Evolutionary conservation across 2,888 invertebrate species (phyloP).

Genomic region (Protonemura montana): DNA sequence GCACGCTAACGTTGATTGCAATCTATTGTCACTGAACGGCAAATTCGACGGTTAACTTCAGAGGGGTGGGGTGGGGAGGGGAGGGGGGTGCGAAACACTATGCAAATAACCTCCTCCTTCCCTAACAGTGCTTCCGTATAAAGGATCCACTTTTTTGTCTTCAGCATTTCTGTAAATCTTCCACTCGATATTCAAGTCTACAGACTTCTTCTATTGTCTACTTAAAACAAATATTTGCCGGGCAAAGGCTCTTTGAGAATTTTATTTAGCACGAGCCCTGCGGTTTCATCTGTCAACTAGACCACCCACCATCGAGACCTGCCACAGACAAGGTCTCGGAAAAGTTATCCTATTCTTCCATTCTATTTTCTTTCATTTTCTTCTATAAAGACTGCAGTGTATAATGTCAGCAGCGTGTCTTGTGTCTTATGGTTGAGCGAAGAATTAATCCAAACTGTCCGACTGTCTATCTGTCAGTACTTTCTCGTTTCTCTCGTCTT

Average conservation of each 20-base stretch:
- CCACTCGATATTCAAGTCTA: background rate
- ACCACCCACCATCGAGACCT: background rate
- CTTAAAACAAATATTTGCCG: slow-evolving; percentile 12
- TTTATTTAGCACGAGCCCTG: background rate
- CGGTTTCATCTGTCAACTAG: background rate
- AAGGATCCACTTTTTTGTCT: background rate
- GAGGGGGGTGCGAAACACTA: background rate
- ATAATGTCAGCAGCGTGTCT: slow-evolving; percentile 3
- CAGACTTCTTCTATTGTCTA: background rate
- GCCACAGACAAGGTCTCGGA: slow-evolving; percentile 20
- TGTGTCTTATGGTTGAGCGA: background rate
- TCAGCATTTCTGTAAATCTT: background rate
- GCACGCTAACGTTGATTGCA: background rate
- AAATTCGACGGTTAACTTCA: background rate
- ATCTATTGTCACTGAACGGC: background rate
- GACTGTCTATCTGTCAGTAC: slow-evolving; percentile 12
- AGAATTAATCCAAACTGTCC: slow-evolving; percentile 16
- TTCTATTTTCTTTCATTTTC: slow-evolving; percentile 15
- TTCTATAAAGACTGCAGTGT: slow-evolving; percentile 8
- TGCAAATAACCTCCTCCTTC: background rate
- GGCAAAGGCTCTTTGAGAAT: background rate
- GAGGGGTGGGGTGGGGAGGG: no score
- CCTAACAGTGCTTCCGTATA: background rate
- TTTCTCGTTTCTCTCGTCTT: background rate
- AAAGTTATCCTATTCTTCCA: background rate